Evolutionary conservation across 2,113 vertebrate genomes (phyloP), one percentile per base, ranked within the genome.

Genomic region (Tychaedon coryphoeus): DNA sequence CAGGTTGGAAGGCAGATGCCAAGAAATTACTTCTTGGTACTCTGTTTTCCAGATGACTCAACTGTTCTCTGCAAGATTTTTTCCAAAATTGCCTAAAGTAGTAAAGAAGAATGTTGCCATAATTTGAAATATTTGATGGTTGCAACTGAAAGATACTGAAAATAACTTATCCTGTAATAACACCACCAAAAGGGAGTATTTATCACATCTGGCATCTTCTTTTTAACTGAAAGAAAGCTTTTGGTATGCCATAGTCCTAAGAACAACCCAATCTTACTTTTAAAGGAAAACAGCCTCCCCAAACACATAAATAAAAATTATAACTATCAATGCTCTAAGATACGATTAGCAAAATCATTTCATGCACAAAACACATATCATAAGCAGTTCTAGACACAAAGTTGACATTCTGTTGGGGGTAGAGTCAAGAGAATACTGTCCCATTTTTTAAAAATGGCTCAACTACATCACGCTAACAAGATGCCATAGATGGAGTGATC

Each of bases 11-110:
- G 88, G 87, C 82, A 86, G 95, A 86, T 95, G 80, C 88, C 82
- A 96, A 93, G 87, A 94, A 91, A 88, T 89, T 84, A 96, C 88
- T 97, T 96, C 81, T 93, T 96, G 80, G 84, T 92, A 96, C 90
- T 96, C 92, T 93, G 81, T 94, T 91, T 97, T 95, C 95, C 87
- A 93, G 86, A 86, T 67, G 82, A 91, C 71, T 96, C 91, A 92
- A 95, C 65, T 81, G 96, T 94, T 93, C 87, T 96, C 87, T 92
- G 75, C 50, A 85, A 90, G 69, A 87, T 91, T 90, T 70, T 70
- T 81, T 95, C 90, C 56, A 72, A 93, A 95, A 71, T 95, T 86
- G 93, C 97, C 98, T 97, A 83, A 90, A 95, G 34, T 48, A 95
- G 92, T 94, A 31, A 95, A 17, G 73, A 53, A 93, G 86, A 93